Conservation (phyloP, 1,140 invertebrate genomes). For the Monomorium pharaonis region DNA sequence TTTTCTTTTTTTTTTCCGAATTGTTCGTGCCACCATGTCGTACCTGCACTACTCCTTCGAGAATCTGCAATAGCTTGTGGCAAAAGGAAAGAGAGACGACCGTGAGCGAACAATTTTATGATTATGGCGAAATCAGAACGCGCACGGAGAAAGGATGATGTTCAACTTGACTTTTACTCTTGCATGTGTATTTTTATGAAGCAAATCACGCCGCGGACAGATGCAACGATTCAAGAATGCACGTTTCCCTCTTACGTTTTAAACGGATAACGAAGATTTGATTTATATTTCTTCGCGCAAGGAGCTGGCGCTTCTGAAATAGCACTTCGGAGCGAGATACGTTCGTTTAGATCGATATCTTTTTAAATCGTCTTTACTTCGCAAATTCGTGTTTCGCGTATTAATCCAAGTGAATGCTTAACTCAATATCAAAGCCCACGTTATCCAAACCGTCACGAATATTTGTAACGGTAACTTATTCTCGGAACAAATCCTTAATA, state of each 20-base stretch:
- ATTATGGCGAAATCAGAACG: neutral
- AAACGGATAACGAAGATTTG: neutral
- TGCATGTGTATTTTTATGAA: neutral
- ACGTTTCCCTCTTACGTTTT: neutral
- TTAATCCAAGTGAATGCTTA: neutral
- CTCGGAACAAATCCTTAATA: constrained; percentile 17
- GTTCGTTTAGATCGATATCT: neutral
- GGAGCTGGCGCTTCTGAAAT: neutral
- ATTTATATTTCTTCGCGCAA: neutral
- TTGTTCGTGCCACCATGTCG: neutral
- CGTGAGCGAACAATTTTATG: neutral
- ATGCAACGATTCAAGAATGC: neutral
- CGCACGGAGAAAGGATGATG: neutral
- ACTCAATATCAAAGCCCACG: neutral
- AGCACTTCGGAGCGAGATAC: neutral
- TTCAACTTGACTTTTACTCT: neutral
- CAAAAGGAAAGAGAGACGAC: neutral
- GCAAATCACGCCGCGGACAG: neutral
- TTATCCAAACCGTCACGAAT: neutral
- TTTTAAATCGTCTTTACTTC: neutral
- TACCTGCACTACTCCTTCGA: neutral
- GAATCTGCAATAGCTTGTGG: neutral
- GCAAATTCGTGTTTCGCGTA: neutral
- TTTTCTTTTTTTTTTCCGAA: constrained; percentile 9
- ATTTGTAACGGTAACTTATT: neutral